Conservation (phyloP, 2,113 vertebrate genomes). For the Eulacestoma nigropectus region DNA sequence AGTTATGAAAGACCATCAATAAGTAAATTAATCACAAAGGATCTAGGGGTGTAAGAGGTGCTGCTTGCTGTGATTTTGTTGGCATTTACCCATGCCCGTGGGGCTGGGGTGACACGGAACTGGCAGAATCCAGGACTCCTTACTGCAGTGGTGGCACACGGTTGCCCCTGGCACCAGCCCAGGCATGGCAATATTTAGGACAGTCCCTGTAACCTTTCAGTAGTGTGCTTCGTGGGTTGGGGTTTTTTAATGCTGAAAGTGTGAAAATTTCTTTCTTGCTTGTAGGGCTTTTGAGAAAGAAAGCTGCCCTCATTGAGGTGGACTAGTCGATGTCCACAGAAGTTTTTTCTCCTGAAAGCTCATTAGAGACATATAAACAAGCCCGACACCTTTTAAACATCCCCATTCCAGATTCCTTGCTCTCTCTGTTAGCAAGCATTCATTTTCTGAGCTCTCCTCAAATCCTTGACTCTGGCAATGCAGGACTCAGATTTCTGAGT, state of each 20-base stretch:
- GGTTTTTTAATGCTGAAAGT: background rate
- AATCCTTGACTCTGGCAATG: background rate
- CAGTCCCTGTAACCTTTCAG: background rate
- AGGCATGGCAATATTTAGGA: background rate
- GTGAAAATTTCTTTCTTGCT: background rate
- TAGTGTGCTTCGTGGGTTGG: background rate
- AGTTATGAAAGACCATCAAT: conserved; percentile 38
- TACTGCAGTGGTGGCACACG: background rate
- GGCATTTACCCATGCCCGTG: background rate
- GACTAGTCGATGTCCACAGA: accelerated
- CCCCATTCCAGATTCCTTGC: background rate
- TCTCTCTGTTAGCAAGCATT: background rate
- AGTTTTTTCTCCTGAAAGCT: background rate
- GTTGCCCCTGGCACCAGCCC: accelerated
- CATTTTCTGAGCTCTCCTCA: background rate
- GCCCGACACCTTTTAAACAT: background rate
- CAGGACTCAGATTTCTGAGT: background rate
- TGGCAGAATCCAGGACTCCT: background rate
- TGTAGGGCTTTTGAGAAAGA: background rate
- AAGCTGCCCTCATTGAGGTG: background rate
- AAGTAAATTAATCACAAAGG: conserved; percentile 1
- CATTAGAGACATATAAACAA: background rate
- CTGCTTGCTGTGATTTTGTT: background rate
- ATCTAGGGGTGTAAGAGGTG: background rate
- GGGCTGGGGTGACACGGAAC: accelerated